Base-by-base conservation (phyloP, 2,888 invertebrate genomes). In the Mythimna ferrago region DNA sequence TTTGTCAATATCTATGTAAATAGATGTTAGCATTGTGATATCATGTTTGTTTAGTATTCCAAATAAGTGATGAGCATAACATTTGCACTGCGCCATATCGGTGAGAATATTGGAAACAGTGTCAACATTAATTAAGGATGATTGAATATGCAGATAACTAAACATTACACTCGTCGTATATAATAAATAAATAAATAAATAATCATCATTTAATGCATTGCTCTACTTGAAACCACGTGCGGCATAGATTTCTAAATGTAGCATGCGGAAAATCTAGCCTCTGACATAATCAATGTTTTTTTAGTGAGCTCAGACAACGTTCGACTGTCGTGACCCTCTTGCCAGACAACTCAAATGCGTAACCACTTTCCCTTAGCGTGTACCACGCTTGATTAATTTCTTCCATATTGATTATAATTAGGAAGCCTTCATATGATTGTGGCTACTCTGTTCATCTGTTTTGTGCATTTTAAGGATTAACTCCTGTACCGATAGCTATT, bases 1-100 rank as follows among this genome's bases (percentile, higher is more conserved):
- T 71, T 79, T 62, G 64, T 65, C 41, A 68, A 71, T 62, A 14
- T 54, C 38, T 78, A 44, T 62, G 61, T 66, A 57, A 73, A 66
- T 63, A 78, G 62, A 63, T 10, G 51, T 44, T 26, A 54, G 6
- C 16, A 62, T 54, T 26, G 32, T 69, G 11, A 26, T 60, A 60
- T 60, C 35, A 63, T 41, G 38, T 69, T 73, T 73, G 19, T 63
- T 72, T 65, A 38, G 21, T 48, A 62, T 57, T 81, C 38, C 60
- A 69, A 78, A 78, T 73, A 69, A 51, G 48, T 56, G 21, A 60
- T 53, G 61, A 66, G 21, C 48, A 64, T 64, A 51, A 62, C 60
- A 58, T 70, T 82, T 56, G 32, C 53, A 66, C 54, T 56, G 51
- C 66, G 41, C 16, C 26, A 44, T 35, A 67, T 51, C 44, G 44